Percentiles rank a stretch among this genome's conserved stretches.
phyloP scores from a whole-genome alignment of 2,113 vertebrate genomes.

The Calyptommatus sinebrachiatus region DNA sequence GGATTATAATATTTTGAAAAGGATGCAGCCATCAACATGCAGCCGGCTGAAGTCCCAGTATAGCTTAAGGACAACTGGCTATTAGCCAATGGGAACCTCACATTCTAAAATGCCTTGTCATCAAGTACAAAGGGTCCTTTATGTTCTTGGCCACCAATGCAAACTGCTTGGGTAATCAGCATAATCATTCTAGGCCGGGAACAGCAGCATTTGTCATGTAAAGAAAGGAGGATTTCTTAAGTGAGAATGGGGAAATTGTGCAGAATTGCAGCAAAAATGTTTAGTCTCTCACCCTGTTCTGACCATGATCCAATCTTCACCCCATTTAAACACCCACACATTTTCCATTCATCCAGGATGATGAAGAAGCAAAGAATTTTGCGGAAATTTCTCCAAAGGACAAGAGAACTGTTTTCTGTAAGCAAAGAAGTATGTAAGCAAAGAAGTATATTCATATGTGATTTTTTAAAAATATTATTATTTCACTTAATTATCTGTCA shows the following conservation, averaged over 20 bases:
- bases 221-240: conserved; percentile 35
- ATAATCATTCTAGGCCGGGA: conserved; percentile 31
- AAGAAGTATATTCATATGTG: not conserved
- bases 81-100: conserved; percentile 19
- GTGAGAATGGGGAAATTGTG: conserved; percentile 53
- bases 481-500: conserved; percentile 28
- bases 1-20: not conserved
- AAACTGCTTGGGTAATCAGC: conserved; percentile 13
- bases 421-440: conserved; percentile 24
- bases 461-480: not conserved
- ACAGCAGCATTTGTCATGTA: conserved; percentile 34
- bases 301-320: conserved; percentile 34
- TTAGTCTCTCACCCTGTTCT: conserved; percentile 44
- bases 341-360: conserved; percentile 40
- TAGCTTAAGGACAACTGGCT: conserved; percentile 14
- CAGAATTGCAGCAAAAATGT: not conserved
- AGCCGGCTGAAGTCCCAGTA: not conserved
- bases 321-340: conserved; percentile 56
- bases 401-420: conserved; percentile 18
- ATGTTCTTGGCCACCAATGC: not conserved
- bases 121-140: conserved; percentile 43
- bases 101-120: conserved; percentile 20
- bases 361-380: not conserved
- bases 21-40: not conserved
- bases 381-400: conserved; percentile 48